These are phyloP conservation scores for Fringilla coelebs DNA, from an alignment of 2,797 vertebrate genomes.

Conservation along the genomic window DNA sequence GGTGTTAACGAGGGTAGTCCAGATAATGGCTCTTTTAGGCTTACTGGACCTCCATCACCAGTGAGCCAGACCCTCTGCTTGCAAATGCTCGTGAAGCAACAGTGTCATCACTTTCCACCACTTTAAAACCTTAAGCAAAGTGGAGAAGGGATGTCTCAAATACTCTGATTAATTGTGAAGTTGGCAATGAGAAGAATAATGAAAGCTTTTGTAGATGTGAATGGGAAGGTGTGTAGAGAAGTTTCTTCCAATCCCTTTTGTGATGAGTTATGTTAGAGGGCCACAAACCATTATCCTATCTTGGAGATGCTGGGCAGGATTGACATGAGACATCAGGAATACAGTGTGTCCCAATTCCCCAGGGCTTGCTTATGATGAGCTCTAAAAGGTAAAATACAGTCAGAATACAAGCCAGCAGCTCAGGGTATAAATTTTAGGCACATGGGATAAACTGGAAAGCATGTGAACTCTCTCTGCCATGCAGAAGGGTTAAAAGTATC, in stretches of 20 bases:
- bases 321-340: neutral
- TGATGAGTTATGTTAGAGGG: neutral
- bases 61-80: neutral
- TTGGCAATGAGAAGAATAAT: neutral
- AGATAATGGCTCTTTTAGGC: constrained; percentile 2
- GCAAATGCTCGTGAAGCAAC: neutral
- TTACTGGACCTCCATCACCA: neutral
- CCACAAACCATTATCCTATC: neutral
- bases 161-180: neutral
- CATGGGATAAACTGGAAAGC: neutral
- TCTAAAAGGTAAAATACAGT: neutral
- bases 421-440: neutral
- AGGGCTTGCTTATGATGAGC: neutral
- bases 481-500: neutral
- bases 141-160: neutral
- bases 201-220: neutral
- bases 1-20: constrained; percentile 12
- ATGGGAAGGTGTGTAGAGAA: neutral
- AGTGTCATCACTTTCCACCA: neutral
- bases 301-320: neutral
- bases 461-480: neutral
- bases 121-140: neutral
- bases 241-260: neutral
- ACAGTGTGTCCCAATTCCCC: neutral
- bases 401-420: neutral